These are phyloP conservation scores for Agrypnus murinus DNA, from an alignment of 2,888 invertebrate genomes.

Conservation along the genomic window DNA sequence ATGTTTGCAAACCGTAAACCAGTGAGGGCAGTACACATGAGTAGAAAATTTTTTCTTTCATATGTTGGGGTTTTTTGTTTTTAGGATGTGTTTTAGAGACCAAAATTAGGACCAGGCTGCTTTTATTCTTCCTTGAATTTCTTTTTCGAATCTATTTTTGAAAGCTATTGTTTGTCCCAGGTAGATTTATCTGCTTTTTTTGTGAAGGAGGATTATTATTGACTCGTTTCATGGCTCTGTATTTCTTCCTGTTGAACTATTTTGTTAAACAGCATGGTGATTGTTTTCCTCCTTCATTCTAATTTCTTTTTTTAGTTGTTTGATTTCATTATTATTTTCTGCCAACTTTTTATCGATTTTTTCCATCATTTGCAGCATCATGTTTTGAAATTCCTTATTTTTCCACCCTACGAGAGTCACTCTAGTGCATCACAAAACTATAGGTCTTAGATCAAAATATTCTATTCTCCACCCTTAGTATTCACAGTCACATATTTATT, in stretches of 20 bases:
- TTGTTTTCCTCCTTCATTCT: too few relatives aligned
- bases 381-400: too few relatives aligned
- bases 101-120: constrained; percentile 8
- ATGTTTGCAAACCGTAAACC: constrained; percentile 10
- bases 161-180: not conserved
- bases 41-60: constrained; percentile 1
- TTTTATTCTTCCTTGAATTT: constrained; percentile 4
- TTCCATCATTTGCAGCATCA: too few relatives aligned
- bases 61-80: constrained; percentile 14
- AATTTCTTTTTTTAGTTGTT: too few relatives aligned
- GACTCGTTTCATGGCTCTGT: constrained; percentile 4
- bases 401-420: too few relatives aligned
- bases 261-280: constrained; percentile 1
- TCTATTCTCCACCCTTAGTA: too few relatives aligned
- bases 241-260: constrained; percentile 2
- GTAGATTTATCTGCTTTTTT: constrained; percentile 10
- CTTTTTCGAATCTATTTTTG: too few relatives aligned
- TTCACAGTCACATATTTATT: too few relatives aligned
- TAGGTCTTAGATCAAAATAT: too few relatives aligned
- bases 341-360: too few relatives aligned
- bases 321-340: too few relatives aligned
- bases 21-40: constrained; percentile 9
- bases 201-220: constrained; percentile 10
- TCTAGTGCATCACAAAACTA: too few relatives aligned
- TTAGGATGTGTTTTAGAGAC: not conserved